These are phyloP conservation scores for Reinhardtius hippoglossoides DNA, from an alignment of 2,113 vertebrate genomes.

Conservation along the genomic window DNA sequence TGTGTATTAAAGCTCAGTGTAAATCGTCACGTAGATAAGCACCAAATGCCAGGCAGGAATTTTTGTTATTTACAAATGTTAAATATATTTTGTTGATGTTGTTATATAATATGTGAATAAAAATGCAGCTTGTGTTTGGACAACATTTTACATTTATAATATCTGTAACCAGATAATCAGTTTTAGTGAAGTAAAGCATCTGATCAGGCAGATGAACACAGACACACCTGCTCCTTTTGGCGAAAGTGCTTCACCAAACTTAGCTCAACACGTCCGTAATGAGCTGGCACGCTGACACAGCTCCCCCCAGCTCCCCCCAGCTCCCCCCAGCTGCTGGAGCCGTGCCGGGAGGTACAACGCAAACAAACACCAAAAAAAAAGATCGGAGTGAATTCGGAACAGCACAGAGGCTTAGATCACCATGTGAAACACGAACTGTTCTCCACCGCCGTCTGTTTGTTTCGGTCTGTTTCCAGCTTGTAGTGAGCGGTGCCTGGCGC, in stretches of 20 bases:
- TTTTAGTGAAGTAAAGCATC: not conserved
- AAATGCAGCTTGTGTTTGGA: not conserved
- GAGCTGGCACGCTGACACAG: not conserved
- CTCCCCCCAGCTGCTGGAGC: constrained; percentile 41
- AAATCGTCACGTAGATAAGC: too few species aligned
- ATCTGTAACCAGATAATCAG: not conserved
- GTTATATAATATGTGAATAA: not conserved
- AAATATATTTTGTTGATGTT: too few species aligned
- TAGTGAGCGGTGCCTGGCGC: constrained; percentile 48
- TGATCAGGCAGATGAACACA: not conserved
- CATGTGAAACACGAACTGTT: constrained; percentile 62
- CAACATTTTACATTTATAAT: not conserved
- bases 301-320: constrained; percentile 21
- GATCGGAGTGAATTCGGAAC: constrained; percentile 53
- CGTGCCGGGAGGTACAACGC: constrained; percentile 51
- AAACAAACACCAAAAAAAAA: constrained; percentile 4
- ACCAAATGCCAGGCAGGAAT: too few species aligned
- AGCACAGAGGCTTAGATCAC: constrained; percentile 59
- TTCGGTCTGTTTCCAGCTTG: constrained; percentile 55
- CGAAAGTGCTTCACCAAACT: constrained; percentile 45
- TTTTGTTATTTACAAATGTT: too few species aligned
- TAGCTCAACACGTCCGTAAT: not conserved
- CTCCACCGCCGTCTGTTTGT: constrained; percentile 61
- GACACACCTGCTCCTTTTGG: constrained; percentile 28
- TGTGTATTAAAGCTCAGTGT: not conserved